phyloP scores from a whole-genome alignment of 2,797 vertebrate genomes.

The Myiotriccus ornatus region DNA sequence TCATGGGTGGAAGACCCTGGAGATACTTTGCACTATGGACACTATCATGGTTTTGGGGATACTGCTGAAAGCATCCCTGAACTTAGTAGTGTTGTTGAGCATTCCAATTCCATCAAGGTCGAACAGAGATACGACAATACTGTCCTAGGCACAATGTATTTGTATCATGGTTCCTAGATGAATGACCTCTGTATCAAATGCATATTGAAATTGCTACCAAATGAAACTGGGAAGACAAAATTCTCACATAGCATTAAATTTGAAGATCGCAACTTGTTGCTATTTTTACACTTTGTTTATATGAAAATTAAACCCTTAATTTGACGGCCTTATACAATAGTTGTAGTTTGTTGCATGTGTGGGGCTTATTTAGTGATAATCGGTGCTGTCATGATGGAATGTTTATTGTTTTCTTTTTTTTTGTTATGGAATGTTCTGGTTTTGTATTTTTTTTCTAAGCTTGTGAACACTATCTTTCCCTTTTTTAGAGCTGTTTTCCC shows the following conservation, averaged over 20 bases:
- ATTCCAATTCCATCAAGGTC: conserved; percentile 85
- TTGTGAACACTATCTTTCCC: conserved; percentile 47
- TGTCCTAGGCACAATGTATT: conserved; percentile 84
- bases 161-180: conserved; percentile 85
- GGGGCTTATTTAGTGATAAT: conserved; percentile 35
- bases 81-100: conserved; percentile 87
- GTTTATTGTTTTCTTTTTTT: conserved; percentile 39
- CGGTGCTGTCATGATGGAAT: conserved; percentile 33
- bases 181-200: not conserved
- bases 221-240: not conserved
- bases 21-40: conserved; percentile 87
- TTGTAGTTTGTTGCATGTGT: conserved; percentile 45
- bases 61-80: conserved; percentile 92
- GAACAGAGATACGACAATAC: conserved; percentile 83
- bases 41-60: conserved; percentile 95
- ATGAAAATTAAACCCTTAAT: conserved; percentile 30
- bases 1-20: conserved; percentile 76
- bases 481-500: conserved; percentile 38
- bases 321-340: conserved; percentile 59
- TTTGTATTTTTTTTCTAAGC: conserved; percentile 66
- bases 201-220: conserved; percentile 59
- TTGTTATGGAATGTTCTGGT: conserved; percentile 56
- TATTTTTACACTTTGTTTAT: conserved; percentile 60
- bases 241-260: conserved; percentile 31
- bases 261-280: conserved; percentile 36